Evolutionary conservation across 2,888 invertebrate genomes (phyloP), one percentile per base, ranked within the genome.

Genomic region (Diaphora mendica): DNA sequence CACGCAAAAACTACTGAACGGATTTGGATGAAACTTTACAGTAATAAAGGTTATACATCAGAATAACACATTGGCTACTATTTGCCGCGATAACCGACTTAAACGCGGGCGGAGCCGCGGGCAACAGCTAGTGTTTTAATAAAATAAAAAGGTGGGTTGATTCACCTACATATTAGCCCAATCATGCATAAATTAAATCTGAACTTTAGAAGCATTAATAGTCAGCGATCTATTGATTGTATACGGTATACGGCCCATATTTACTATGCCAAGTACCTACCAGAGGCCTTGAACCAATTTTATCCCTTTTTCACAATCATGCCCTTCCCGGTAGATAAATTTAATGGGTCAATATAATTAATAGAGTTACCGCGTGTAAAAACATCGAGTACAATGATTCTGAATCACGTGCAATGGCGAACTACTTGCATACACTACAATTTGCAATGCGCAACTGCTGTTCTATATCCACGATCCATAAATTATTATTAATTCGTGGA

Each of bases 401-500:
- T 75, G 80, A 85, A 83, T 84, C 80, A 85, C 83, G 88, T 86
- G 85, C 84, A 17, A 62, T 30, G 55, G 23, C 35, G 68, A 9
- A 44, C 42, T 26, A 55, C 26, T 42, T 42, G 39, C 42, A 30
- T 26, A 81, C 77, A 73, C 77, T 71, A 74, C 51, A 77, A 70
- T 81, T 81, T 77, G 79, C 77, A 83, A 79, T 76, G 76, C 79
- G 77, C 70, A 80, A 77, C 80, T 79, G 85, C 73, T 84, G 84
- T 85, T 88, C 87, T 85, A 90, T 90, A 90, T 89, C 87, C 88
- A 91, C 89, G 88, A 92, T 91, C 87, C 91, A 91, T 89, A 91
- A n/a, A n/a, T n/a, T n/a, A 89, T 91, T 93, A 92, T 92, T 93
- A 91, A 92, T 91, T 91, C 88, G 86, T 94, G 92, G 92, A 94